These are phyloP conservation scores for Channallabes apus DNA, from an alignment of 2,797 vertebrate species.

Conservation along the genomic window DNA sequence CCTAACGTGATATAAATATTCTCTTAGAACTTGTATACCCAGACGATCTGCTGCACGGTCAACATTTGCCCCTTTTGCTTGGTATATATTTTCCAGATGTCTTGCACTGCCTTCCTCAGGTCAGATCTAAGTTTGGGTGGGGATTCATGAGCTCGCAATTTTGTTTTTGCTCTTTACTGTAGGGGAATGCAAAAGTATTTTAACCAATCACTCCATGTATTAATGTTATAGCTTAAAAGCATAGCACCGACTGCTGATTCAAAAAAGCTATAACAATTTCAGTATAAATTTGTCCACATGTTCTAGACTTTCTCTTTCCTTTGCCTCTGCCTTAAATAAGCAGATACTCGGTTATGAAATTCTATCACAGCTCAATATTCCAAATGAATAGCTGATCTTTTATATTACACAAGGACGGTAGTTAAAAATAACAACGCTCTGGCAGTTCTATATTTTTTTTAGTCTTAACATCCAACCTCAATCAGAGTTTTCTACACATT, in stretches of 20 bases:
- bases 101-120: not conserved
- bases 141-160: not conserved
- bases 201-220: not conserved
- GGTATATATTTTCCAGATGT: slow-evolving; percentile 11
- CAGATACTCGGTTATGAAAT: not conserved
- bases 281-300: not conserved
- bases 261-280: not conserved
- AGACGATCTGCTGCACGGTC: not conserved
- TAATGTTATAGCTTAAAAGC: not conserved
- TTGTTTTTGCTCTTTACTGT: not conserved
- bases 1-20: not conserved
- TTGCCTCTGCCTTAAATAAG: not conserved
- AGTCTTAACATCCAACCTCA: not conserved
- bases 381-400: not conserved
- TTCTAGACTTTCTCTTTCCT: not conserved
- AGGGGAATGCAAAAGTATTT: not conserved
- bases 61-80: not conserved
- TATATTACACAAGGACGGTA: not conserved
- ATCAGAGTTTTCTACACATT: not conserved
- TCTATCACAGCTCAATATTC: not conserved
- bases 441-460: not conserved
- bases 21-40: not conserved
- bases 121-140: not conserved
- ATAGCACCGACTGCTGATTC: not conserved
- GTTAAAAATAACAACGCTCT: not conserved